Base-by-base conservation (phyloP, 2,113 vertebrate genomes). In the Limanda limanda region DNA sequence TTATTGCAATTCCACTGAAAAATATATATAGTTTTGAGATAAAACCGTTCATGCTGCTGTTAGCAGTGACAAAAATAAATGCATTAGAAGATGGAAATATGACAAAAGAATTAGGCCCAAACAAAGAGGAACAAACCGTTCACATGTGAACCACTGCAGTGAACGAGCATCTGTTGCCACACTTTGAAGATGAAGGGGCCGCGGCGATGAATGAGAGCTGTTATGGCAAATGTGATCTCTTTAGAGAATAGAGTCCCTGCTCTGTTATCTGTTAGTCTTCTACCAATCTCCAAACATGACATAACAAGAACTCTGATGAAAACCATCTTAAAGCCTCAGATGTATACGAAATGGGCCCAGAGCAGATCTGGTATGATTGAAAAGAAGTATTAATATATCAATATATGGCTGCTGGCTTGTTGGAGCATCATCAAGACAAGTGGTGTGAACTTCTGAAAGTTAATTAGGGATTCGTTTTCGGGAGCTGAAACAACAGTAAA, bases 111-210 rank as follows among this genome's bases (percentile, higher is more conserved):
- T 67, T 61, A 71, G 65, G 58, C 70, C 66, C 65, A 86, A 85
- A 85, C 74, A 88, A 81, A 74, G 45, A 82, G 42, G 25, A 57
- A 84, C 86, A 84, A 69, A 82, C 76, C 69, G 56, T 78, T 87
- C 78, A 76, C 48, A 65, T 66, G 54, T 74, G 76, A n/a, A 45
- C 47, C 9, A 77, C 78, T 93, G 67, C 78, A 87, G 91, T 77
- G 89, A 85, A 92, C 90, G 90, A 91, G 54, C 77, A 79, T 94
- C 71, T 66, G 12, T 63, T 88, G 90, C 88, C 37, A 73, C 76
- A 78, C 57, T 80, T 76, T 76, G 86, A 93, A 87, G 79, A 87
- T 88, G 87, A 89, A 82, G 87, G 76, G 74, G 71, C 51, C 64
- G 42, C 86, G 67, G 85, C 91, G 89, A 72, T 91, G 63, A 83